Percentiles rank a stretch among this genome's conserved stretches.
phyloP scores from a whole-genome alignment of 2,113 vertebrate genomes.

The Alouatta palliata region DNA sequence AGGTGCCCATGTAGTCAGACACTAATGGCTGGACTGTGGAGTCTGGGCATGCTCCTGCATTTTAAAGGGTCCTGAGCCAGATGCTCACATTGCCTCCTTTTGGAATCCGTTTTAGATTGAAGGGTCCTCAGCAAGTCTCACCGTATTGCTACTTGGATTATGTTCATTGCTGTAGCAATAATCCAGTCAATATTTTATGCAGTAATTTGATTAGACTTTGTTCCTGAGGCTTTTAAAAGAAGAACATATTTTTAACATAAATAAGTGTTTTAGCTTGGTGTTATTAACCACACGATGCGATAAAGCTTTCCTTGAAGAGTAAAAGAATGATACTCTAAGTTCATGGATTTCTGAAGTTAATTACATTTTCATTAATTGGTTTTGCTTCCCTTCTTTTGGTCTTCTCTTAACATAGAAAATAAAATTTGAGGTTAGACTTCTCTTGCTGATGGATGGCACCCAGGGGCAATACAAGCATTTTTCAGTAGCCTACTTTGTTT shows the following conservation, averaged over 20 bases:
- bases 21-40: background rate
- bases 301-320: conserved; percentile 44
- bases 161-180: background rate
- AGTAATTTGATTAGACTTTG: conserved; percentile 40
- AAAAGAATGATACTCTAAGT: background rate
- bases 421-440: conserved; percentile 35
- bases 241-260: conserved; percentile 51
- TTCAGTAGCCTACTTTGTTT: conserved; percentile 64
- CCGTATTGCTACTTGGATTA: background rate
- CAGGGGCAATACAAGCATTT: conserved; percentile 59
- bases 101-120: background rate
- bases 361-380: conserved; percentile 69
- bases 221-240: conserved; percentile 45
- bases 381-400: conserved; percentile 51
- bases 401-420: conserved; percentile 32
- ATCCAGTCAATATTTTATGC: conserved; percentile 44
- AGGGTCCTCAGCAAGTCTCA: background rate
- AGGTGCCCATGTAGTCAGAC: background rate
- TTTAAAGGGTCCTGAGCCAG: background rate
- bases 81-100: background rate
- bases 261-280: conserved; percentile 32
- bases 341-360: conserved; percentile 51
- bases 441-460: conserved; percentile 53
- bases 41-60: too few relatives aligned
- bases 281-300: conserved; percentile 39